Evolutionary conservation across 1,140 invertebrate species (phyloP).

Genomic region (Cryptotermes secundus): DNA sequence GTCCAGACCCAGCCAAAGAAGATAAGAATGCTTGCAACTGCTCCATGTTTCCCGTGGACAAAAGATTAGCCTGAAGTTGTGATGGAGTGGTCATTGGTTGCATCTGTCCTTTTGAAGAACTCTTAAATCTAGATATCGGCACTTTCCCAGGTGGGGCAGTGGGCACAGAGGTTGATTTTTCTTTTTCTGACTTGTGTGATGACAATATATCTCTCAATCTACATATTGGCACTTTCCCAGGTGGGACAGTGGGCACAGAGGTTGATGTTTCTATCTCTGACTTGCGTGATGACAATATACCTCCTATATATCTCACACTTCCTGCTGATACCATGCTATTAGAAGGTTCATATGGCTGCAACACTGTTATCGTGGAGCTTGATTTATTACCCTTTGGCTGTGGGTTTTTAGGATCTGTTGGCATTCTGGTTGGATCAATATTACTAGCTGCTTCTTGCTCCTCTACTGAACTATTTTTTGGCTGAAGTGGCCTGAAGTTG

Average conservation of each 20-base stretch:
- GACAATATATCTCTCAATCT: no score
- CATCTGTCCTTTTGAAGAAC: neutral
- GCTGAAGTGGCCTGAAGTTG: neutral
- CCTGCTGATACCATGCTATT: neutral
- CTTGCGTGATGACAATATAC: neutral
- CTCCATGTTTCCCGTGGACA: no score
- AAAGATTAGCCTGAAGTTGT: no score
- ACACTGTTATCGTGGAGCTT: neutral
- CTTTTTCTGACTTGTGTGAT: no score
- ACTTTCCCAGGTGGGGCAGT: neutral
- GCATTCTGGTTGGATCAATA: neutral
- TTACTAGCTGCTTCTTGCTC: neutral
- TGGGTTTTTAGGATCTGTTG: neutral
- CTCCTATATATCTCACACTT: neutral
- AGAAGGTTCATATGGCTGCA: neutral
- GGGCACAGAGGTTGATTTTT: no score
- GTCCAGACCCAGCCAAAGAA: no score
- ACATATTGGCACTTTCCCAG: neutral
- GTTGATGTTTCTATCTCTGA: neutral
- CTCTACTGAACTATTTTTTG: neutral
- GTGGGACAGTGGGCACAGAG: neutral
- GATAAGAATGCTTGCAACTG: no score
- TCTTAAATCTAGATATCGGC: neutral
- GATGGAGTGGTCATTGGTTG: no score
- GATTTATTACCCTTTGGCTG: neutral